A percentile compares a stretch with the other conserved stretches of the same genome.
Conservation (phyloP, 2,888 invertebrate genomes). For the Meloe dianella region DNA sequence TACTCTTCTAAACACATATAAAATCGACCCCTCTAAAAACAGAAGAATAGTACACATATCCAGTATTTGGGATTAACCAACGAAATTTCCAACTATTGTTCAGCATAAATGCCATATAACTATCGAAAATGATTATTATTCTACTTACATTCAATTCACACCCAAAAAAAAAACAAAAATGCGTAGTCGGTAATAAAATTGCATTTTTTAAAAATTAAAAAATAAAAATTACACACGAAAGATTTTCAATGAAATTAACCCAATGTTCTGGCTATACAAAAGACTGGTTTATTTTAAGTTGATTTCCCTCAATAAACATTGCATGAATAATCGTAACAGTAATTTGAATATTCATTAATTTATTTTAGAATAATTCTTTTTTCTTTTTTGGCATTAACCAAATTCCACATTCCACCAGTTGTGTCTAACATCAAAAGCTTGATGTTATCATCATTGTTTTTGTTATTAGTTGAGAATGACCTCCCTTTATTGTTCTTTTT, state of each 20-base stretch:
- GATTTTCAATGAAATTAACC: constrained; percentile 27
- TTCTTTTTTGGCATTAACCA: neutral
- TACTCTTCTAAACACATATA: constrained; percentile 23
- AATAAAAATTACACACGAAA: constrained; percentile 20
- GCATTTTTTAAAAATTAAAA: neutral
- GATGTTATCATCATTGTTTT: neutral
- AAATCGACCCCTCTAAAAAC: neutral
- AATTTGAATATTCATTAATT: constrained; percentile 40
- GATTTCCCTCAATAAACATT: constrained; percentile 32
- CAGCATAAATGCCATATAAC: neutral
- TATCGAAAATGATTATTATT: constrained; percentile 18
- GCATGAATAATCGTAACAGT: constrained; percentile 33
- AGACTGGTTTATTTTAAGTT: constrained; percentile 25
- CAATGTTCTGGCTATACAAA: constrained; percentile 17
- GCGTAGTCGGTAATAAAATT: no score
- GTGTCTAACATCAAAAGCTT: neutral
- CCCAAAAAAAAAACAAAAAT: neutral
- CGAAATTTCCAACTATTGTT: constrained; percentile 14
- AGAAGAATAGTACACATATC: neutral
- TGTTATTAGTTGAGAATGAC: neutral
- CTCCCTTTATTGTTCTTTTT: constrained; percentile 6
- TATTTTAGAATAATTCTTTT: constrained; percentile 33
- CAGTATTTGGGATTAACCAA: constrained; percentile 15
- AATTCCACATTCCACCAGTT: neutral
- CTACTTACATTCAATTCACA: constrained; percentile 12